A percentile compares a stretch with the other conserved stretches of the same genome.
These are phyloP conservation scores for Monarcha castaneiventris DNA, from an alignment of 2,113 vertebrate genomes.

Conservation along the genomic window DNA sequence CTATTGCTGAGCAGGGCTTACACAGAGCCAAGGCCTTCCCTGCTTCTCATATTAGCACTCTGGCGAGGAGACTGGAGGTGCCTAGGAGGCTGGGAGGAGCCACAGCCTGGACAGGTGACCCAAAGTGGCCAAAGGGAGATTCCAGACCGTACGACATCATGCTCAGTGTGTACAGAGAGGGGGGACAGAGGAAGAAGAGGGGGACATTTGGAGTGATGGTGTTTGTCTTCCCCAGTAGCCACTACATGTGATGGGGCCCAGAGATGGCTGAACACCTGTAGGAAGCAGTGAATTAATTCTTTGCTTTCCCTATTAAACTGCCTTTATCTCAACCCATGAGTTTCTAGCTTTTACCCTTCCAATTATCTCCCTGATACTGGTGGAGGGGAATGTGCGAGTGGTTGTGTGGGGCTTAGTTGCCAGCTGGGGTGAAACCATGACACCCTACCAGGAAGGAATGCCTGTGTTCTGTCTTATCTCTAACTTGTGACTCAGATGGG, in stretches of 20 bases:
- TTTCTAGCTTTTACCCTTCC: not conserved
- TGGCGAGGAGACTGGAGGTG: too few relatives aligned
- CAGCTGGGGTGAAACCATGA: not conserved
- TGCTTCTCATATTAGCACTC: fast-evolving
- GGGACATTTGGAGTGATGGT: fast-evolving
- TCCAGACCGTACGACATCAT: not conserved
- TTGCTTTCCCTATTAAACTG: not conserved
- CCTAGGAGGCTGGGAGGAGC: not conserved
- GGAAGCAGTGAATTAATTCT: not conserved
- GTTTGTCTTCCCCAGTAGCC: not conserved
- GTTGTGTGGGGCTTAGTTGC: not conserved
- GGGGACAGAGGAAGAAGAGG: not conserved
- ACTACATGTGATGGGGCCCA: not conserved
- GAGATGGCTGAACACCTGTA: not conserved
- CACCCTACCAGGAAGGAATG: not conserved
- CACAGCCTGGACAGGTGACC: not conserved
- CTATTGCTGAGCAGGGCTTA: not conserved
- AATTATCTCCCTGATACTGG: too few relatives aligned
- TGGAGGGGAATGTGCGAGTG: not conserved
- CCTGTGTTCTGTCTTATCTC: not conserved
- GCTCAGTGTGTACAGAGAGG: not conserved
- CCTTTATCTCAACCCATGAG: not conserved
- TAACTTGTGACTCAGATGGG: not conserved
- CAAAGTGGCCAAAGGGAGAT: not conserved
- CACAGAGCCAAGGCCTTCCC: not conserved